These are phyloP conservation scores for Nansenia antarctica DNA, from an alignment of 2,113 vertebrate species.

Conservation along the genomic window DNA sequence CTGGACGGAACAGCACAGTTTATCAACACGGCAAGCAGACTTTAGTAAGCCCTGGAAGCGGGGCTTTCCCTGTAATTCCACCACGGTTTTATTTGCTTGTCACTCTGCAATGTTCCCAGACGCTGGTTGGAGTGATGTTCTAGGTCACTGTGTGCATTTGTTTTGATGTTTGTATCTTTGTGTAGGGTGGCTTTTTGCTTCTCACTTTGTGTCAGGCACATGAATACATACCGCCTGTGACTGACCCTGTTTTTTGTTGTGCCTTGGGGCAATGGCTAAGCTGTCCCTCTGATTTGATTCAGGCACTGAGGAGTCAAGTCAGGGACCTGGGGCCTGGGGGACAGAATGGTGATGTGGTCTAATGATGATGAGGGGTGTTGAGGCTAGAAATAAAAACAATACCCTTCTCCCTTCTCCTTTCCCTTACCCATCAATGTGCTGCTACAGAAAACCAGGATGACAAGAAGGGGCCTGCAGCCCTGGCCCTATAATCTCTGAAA, in stretches of 20 bases:
- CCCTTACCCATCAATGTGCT: background rate
- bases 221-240: constrained; percentile 27
- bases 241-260: constrained; percentile 45
- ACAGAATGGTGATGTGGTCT: constrained; percentile 46
- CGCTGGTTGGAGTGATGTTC: too few relatives aligned
- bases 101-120: constrained; percentile 44
- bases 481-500: constrained; percentile 60
- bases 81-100: constrained; percentile 40
- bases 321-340: constrained; percentile 36
- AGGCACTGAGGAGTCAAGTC: constrained; percentile 46
- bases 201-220: constrained; percentile 28
- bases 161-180: background rate
- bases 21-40: constrained; percentile 43
- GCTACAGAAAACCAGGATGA: background rate
- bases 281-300: constrained; percentile 57
- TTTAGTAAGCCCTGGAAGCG: constrained; percentile 18
- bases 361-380: constrained; percentile 53
- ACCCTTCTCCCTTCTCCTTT: background rate
- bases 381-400: constrained; percentile 18
- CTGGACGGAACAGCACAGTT: constrained; percentile 48
- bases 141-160: constrained; percentile 22
- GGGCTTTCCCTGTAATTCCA: too few relatives aligned
- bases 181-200: background rate
- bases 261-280: constrained; percentile 38
- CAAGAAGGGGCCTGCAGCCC: constrained; percentile 49